Percentiles rank a stretch among this genome's conserved stretches.
These are phyloP conservation scores for Isoperla grammatica DNA, from an alignment of 2,888 invertebrate species.

Conservation along the genomic window DNA sequence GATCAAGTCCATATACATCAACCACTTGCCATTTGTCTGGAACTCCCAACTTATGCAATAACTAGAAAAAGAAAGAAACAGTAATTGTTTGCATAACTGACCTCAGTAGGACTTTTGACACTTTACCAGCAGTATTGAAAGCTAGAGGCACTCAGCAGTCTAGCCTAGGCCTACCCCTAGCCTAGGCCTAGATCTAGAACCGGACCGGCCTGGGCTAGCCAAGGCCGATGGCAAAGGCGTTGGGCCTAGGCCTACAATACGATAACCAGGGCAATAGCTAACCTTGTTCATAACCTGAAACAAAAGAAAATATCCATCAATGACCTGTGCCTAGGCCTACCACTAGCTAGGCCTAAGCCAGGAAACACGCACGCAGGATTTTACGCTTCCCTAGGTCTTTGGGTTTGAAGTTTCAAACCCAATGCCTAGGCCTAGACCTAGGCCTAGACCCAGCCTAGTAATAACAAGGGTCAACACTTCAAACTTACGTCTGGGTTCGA, in stretches of 20 bases:
- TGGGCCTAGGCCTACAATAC: background rate
- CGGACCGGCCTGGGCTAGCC: too few relatives aligned
- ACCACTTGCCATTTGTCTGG: slow-evolving; percentile 70
- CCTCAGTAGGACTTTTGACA: too few relatives aligned
- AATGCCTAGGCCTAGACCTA: too few relatives aligned
- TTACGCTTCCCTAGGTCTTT: too few relatives aligned
- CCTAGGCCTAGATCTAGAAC: background rate
- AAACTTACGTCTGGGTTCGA: slow-evolving; percentile 55
- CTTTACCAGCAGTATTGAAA: too few relatives aligned
- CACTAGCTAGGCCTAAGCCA: too few relatives aligned
- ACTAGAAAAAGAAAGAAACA: slow-evolving; percentile 44
- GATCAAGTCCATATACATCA: slow-evolving; percentile 92
- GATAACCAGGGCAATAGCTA: slow-evolving; percentile 33
- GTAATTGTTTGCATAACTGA: too few relatives aligned
- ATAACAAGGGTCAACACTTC: background rate
- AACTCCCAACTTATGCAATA: slow-evolving; percentile 75
- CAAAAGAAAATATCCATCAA: slow-evolving; percentile 32
- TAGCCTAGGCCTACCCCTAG: background rate
- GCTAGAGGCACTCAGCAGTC: too few relatives aligned
- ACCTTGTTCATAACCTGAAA: slow-evolving; percentile 59
- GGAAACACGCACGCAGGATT: too few relatives aligned
- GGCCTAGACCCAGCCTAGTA: too few relatives aligned
- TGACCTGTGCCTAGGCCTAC: background rate
- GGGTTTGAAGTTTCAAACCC: too few relatives aligned
- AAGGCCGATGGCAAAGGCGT: background rate